Evolutionary conservation across 1,140 invertebrate genomes (phyloP).

Genomic region (Drosophila gunungcola): DNA sequence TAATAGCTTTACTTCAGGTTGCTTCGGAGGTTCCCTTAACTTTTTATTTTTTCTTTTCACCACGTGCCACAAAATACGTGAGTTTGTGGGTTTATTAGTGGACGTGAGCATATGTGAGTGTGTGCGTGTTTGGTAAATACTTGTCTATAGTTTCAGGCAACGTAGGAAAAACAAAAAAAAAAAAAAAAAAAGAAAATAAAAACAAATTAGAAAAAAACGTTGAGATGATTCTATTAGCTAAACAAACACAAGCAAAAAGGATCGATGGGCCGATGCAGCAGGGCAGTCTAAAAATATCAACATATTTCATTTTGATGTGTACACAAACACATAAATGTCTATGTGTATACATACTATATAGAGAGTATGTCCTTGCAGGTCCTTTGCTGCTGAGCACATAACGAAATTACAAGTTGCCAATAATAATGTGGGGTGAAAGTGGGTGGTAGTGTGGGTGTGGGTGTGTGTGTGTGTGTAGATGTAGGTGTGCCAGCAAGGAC

Average conservation of each 20-base stretch:
- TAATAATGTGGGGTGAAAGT: constrained; percentile 41
- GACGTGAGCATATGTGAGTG: background rate
- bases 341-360: background rate
- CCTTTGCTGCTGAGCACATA: constrained; percentile 51
- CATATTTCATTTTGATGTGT: constrained; percentile 42
- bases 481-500: constrained; percentile 17
- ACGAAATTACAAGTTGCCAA: constrained; percentile 81
- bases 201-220: constrained; percentile 27
- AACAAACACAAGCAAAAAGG: constrained; percentile 56
- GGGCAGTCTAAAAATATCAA: constrained; percentile 64
- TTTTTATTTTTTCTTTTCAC: constrained; percentile 1
- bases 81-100: constrained; percentile 18
- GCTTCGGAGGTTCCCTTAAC: background rate
- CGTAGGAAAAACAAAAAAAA: background rate
- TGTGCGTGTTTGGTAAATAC: constrained; percentile 32
- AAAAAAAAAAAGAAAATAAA: background rate
- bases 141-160: constrained; percentile 51
- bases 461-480: background rate
- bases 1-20: constrained; percentile 16
- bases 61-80: constrained; percentile 30
- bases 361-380: constrained; percentile 5
- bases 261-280: constrained; percentile 37
- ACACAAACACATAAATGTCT: constrained; percentile 7
- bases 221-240: constrained; percentile 77
- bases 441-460: no score